Evolutionary conservation across 1,140 invertebrate species (phyloP), one percentile per base, ranked within the genome.

Genomic region (Apocrypta bakeri): DNA sequence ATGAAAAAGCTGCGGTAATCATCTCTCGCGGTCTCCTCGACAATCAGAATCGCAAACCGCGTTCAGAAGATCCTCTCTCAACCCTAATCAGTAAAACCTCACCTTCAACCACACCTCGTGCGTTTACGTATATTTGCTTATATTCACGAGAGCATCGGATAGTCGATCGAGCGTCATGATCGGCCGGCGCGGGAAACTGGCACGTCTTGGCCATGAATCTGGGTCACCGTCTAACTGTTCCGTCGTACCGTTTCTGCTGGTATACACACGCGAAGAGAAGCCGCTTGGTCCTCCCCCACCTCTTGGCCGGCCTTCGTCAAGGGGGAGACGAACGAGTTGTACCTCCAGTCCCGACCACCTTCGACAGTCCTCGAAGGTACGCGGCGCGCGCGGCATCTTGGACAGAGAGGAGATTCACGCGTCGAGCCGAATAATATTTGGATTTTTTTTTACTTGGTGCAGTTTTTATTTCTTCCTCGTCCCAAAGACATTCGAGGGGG

Each of bases 151-250:
- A 37, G 33, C 33, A 9, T 37, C 33, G 33, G 33, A n/a, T n/a
- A 56, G 48, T 6, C 48, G 48, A 56, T 56, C 48, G 48, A 56
- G 48, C 48, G 48, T 7, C 17, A 56, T 21, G 48, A 56, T 56
- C 48, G 48, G 48, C 48, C 48, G 21, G 48, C 9, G 33, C 33
- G 33, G 33, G 56, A 82, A 82, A 82, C 81, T 82, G 81, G 75
- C 81, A 78, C 81, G 81, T 73, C 68, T 79, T 61, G 76, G 48
- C 29, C 24, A n/a, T 63, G 64, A 83, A 84, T 84, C 29, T 84
- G 66, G 83, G 83, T 84, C 83, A 61, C n/a, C 78, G 83, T 17
- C 83, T 84, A 84, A 84, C 83, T 84, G 83, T 84, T 84, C 79
- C 83, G 56, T 27, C 79, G 78, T 81, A 84, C 83, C 83, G 83